These are phyloP conservation scores for Thunnus albacares DNA, from an alignment of 2,797 vertebrate genomes.

Conservation along the genomic window DNA sequence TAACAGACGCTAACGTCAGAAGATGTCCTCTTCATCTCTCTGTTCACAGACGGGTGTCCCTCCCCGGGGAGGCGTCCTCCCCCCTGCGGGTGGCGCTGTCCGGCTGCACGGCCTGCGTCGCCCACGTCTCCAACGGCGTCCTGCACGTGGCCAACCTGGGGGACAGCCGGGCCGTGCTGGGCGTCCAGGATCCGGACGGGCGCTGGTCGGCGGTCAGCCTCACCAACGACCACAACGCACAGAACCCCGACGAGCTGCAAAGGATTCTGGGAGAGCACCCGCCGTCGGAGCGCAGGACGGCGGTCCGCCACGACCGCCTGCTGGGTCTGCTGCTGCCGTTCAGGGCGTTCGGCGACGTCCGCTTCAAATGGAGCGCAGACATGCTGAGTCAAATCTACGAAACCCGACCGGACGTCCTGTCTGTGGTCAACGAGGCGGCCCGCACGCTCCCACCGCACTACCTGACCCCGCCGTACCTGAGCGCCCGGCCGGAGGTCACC, in stretches of 20 bases:
- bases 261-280: constrained; percentile 79
- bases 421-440: constrained; percentile 40
- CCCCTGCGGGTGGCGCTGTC: constrained; percentile 80
- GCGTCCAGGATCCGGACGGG: constrained; percentile 69
- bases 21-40: neutral
- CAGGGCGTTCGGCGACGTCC: constrained; percentile 79
- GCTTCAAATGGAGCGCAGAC: constrained; percentile 80
- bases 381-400: constrained; percentile 73
- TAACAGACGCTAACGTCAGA: no score
- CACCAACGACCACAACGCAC: constrained; percentile 80
- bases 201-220: constrained; percentile 72
- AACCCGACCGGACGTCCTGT: constrained; percentile 40
- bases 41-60: constrained; percentile 52
- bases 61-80: constrained; percentile 56
- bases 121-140: constrained; percentile 65
- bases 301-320: constrained; percentile 77
- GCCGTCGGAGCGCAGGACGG: constrained; percentile 59
- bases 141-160: constrained; percentile 81
- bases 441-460: constrained; percentile 63
- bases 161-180: constrained; percentile 81
- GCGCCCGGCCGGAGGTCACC: constrained; percentile 73
- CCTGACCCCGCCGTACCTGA: constrained; percentile 82
- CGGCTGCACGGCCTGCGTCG: constrained; percentile 78
- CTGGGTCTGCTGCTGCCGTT: constrained; percentile 82
- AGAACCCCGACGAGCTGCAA: constrained; percentile 78